Conservation (phyloP, 2,888 invertebrate species). For the Tigriopus californicus region DNA sequence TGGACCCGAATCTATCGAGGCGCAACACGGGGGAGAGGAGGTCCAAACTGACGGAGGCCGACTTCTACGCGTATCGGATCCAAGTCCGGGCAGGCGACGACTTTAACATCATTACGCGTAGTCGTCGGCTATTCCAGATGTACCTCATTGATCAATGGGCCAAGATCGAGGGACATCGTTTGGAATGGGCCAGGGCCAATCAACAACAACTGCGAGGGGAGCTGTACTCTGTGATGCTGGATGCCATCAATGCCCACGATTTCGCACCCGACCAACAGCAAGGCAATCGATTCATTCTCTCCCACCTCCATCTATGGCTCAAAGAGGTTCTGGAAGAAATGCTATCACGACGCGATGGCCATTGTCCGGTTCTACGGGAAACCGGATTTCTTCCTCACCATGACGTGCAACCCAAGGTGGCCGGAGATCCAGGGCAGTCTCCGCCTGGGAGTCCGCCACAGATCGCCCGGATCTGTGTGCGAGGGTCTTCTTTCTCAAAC, state of each 20-base stretch:
- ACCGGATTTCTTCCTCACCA: slow-evolving; percentile 29
- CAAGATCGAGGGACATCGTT: slow-evolving; percentile 22
- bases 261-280: neutral
- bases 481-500: slow-evolving; percentile 24
- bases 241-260: slow-evolving; percentile 20
- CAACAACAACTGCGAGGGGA: slow-evolving; percentile 20
- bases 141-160: slow-evolving; percentile 22
- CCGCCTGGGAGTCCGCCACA: slow-evolving; percentile 20
- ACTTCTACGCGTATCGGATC: slow-evolving; percentile 22
- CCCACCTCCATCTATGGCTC: neutral
- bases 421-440: slow-evolving; percentile 25
- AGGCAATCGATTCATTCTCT: neutral
- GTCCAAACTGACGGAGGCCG: too few relatives aligned
- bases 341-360: slow-evolving; percentile 27
- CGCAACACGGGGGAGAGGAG: too few relatives aligned
- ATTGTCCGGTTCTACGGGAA: slow-evolving; percentile 28
- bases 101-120: slow-evolving; percentile 22
- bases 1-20: slow-evolving; percentile 13
- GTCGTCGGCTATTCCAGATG: slow-evolving; percentile 23
- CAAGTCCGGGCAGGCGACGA: slow-evolving; percentile 19
- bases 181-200: slow-evolving; percentile 21
- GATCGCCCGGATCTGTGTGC: slow-evolving; percentile 26
- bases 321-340: too few relatives aligned
- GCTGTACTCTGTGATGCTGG: slow-evolving; percentile 21
- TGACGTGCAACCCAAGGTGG: slow-evolving; percentile 30